A percentile compares a stretch with the other conserved stretches of the same genome.
phyloP scores from a whole-genome alignment of 2,113 vertebrate species.

The Mobula birostris region DNA sequence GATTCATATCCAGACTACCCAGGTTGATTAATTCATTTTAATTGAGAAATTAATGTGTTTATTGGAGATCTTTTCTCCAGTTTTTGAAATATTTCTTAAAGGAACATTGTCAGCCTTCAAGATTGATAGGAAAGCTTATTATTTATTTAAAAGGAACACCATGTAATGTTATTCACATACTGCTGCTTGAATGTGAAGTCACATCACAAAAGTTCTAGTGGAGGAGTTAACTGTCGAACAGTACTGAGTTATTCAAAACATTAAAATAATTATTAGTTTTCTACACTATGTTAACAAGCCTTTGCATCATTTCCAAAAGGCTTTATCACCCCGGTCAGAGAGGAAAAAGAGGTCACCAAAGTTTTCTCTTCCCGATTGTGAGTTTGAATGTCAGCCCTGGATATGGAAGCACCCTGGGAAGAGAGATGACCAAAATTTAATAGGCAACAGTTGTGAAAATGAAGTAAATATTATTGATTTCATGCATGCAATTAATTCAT shows the following conservation, averaged over 20 bases:
- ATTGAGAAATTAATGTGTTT: background rate
- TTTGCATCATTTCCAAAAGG: background rate
- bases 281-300: background rate
- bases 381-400: background rate
- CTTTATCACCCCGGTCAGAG: background rate
- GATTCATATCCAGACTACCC: background rate
- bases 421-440: background rate
- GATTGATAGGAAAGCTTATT: too few relatives aligned
- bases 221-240: background rate
- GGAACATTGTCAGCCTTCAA: background rate
- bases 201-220: background rate
- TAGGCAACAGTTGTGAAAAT: too few relatives aligned
- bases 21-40: slow-evolving; percentile 20
- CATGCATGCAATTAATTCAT: too few relatives aligned
- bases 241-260: background rate
- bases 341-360: background rate
- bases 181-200: background rate
- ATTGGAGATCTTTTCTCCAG: background rate
- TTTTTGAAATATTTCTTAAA: slow-evolving; percentile 23
- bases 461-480: too few relatives aligned
- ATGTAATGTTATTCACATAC: background rate
- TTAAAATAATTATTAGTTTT: background rate
- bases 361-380: background rate
- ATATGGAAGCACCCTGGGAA: background rate
- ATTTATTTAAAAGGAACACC: background rate